Conservation (phyloP, 2,888 invertebrate species). For the Endotricha flammealis region DNA sequence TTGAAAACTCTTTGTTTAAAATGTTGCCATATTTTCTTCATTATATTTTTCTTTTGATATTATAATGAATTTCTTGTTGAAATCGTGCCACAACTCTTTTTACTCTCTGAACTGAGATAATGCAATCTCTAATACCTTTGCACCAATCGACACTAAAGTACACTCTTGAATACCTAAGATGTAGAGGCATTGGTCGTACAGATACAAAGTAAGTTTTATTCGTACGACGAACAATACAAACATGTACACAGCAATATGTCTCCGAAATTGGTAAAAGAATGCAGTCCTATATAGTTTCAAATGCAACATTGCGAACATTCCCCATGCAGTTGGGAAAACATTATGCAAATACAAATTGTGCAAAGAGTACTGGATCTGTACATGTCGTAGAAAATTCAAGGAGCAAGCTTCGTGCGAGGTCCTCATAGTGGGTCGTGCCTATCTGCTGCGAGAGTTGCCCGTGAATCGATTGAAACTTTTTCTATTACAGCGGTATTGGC, state of each 20-base stretch:
- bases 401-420: slow-evolving; percentile 7
- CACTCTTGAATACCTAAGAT: too few relatives aligned
- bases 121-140: too few relatives aligned
- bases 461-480: slow-evolving; percentile 56
- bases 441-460: slow-evolving; percentile 27
- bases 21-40: too few relatives aligned
- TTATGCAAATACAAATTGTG: slow-evolving; percentile 13
- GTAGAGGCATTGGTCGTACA: too few relatives aligned
- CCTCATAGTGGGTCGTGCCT: slow-evolving; percentile 20
- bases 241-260: background rate
- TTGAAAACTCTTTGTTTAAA: too few relatives aligned
- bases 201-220: too few relatives aligned
- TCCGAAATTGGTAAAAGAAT: slow-evolving; percentile 4
- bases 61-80: too few relatives aligned
- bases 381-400: slow-evolving; percentile 15
- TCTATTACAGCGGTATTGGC: slow-evolving; percentile 49
- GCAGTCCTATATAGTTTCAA: slow-evolving; percentile 4
- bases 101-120: too few relatives aligned
- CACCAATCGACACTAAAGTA: too few relatives aligned
- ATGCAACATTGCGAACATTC: slow-evolving; percentile 7
- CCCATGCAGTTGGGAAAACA: slow-evolving; percentile 11
- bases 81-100: too few relatives aligned
- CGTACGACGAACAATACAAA: too few relatives aligned
- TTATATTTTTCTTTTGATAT: too few relatives aligned
- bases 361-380: slow-evolving; percentile 11